Base-by-base conservation (phyloP, 1,140 invertebrate genomes). In the Penaeus indicus region DNA sequence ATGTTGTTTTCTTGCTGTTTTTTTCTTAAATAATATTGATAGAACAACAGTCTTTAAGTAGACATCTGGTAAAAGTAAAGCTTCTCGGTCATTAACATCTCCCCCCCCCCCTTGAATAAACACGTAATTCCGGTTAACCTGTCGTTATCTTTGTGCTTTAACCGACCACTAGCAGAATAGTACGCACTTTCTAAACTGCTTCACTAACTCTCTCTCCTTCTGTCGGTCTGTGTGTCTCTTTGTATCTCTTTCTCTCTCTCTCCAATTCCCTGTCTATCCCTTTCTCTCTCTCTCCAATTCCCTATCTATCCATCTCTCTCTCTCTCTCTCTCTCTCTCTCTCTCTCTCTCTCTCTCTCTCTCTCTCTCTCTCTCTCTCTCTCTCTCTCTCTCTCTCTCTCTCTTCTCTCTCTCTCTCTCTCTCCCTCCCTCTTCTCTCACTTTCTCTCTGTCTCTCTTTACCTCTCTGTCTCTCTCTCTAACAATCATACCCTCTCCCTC, bases 351-450 rank as follows among this genome's bases (percentile, higher is more conserved):
- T 25, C 38, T 19, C 77, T 47, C 32, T 25, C 77, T 54, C 38
- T 8, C 21, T 22, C 32, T 27, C n/a, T 22, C 21, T 78, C 25
- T 22, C 54, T 32, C 75, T 78, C 75, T 38, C 11, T 19, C 75
- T 78, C 75, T 32, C 75, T 54, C 25, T 72, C 10, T 25, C 11
- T 21, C 21, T 21, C 38, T 80, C 78, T 80, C 78, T 80, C 78
- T 80, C 78, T 54, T 63, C 32, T 64, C 61, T 83, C 25, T 83
- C n/a, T 83, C 81, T 83, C 61, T 62, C 60, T 62, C 81, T 63
- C 81, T 83, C 77, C 27, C 77, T 79, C 7, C 47, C 78, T 47
- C 78, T 38, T 80, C 78, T 80, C 78, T 80, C 38, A 19, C 78
- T 80, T 38, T 79, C 77, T 79, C 78, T 75, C n/a, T 75, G 32